Percentiles rank a stretch among this genome's conserved stretches.
These are phyloP conservation scores for Thymallus thymallus DNA, from an alignment of 2,113 vertebrate species.

Conservation along the genomic window DNA sequence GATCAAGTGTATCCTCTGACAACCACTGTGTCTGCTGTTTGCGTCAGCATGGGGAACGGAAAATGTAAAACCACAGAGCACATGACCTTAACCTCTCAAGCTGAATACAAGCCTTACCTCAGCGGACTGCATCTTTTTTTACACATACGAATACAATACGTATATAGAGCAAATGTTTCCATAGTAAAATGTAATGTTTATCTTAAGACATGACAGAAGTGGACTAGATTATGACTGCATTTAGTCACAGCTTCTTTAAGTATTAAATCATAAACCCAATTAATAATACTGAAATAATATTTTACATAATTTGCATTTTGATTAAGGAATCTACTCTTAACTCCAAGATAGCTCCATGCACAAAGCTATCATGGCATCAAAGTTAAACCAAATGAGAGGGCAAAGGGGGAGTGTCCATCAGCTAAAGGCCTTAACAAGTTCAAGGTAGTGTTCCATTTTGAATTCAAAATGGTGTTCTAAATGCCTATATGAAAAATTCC, in stretches of 20 bases:
- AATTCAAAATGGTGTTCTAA: too few relatives aligned
- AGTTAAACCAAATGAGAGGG: too few relatives aligned
- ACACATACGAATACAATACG: background rate
- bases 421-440: too few relatives aligned
- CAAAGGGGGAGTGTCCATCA: too few relatives aligned
- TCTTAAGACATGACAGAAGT: background rate
- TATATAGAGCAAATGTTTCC: background rate
- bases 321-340: background rate
- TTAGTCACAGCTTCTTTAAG: background rate
- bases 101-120: too few relatives aligned
- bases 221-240: background rate
- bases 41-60: slow-evolving; percentile 1
- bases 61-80: slow-evolving; percentile 14
- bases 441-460: too few relatives aligned
- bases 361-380: too few relatives aligned
- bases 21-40: background rate
- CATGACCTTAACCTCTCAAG: slow-evolving; percentile 3
- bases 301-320: background rate
- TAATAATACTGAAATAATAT: background rate
- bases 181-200: too few relatives aligned
- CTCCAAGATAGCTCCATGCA: too few relatives aligned
- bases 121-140: too few relatives aligned
- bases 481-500: background rate
- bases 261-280: background rate
- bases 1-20: background rate